Conservation (phyloP, 1,140 invertebrate species). For the Musca domestica region DNA sequence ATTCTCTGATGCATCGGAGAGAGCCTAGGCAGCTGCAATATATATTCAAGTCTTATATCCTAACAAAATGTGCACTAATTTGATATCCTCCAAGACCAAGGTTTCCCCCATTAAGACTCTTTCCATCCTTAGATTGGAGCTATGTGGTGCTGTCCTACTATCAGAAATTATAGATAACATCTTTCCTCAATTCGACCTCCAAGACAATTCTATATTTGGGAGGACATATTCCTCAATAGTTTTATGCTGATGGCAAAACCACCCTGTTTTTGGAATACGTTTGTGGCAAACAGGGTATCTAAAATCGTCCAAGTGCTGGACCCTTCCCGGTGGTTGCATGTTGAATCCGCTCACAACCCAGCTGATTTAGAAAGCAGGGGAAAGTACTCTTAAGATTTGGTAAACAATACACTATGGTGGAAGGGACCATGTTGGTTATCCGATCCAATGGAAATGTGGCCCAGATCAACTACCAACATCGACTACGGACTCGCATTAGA, state of each 20-base stretch:
- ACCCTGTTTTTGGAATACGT: constrained; percentile 32
- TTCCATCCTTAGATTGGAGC: constrained; percentile 29
- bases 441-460: too few relatives aligned
- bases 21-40: constrained; percentile 43
- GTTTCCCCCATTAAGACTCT: constrained; percentile 26
- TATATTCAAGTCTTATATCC: constrained; percentile 36
- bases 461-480: too few relatives aligned
- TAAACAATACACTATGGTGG: constrained; percentile 22
- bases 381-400: constrained; percentile 6
- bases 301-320: constrained; percentile 32
- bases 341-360: constrained; percentile 34
- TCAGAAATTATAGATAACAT: constrained; percentile 21
- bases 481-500: too few relatives aligned
- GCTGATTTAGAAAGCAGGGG: constrained; percentile 33
- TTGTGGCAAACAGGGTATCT: constrained; percentile 38
- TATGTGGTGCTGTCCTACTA: constrained; percentile 28
- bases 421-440: not conserved
- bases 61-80: not conserved
- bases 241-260: constrained; percentile 22
- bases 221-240: constrained; percentile 29
- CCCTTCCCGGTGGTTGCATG: constrained; percentile 34
- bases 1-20: constrained; percentile 47
- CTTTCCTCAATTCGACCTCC: not conserved
- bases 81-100: constrained; percentile 27
- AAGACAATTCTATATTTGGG: not conserved